Base-by-base conservation (phyloP, 2,113 vertebrate genomes). In the Varanus komodoensis region DNA sequence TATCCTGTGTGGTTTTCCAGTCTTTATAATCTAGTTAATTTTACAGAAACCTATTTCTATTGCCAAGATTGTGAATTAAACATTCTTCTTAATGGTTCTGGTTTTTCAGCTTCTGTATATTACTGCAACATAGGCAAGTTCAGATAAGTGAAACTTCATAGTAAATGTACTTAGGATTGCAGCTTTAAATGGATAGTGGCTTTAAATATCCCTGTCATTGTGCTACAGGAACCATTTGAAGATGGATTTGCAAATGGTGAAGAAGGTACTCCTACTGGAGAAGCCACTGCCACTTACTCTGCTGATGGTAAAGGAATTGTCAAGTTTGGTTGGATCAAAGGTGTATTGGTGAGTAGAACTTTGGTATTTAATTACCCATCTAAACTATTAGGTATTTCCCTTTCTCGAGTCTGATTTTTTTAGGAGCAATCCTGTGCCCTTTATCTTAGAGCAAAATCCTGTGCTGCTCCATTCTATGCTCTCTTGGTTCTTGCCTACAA, bases 281-380 rank as follows among this genome's bases (percentile, higher is more conserved):
- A 99, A 92, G 97, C 98, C 38, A 97, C 98, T 44, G 97, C 97
- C 12, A 97, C 98, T 23, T 99, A 99, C 0, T 92, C 97, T 11
- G 96, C 97, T 0, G 99, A 99, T 17, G 97, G 98, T 88, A 99
- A 99, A 98, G 99, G 99, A 0, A 98, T 98, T 38, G 98, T 99
- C 82, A 99, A 99, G 92, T 99, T 99, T 82, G 99, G 99, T 64
- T 99, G 99, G 99, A 98, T 99, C 82, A 99, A 99, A 95, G 99
- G 99, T 67, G 99, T 99, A 34, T 94, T 99, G 98, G 99, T 99
- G 95, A 98, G 98, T 96, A 89, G 5, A 74, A 88, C 2, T 21
- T 23, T 86, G 67, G 25, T 69, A 52, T 1, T 38, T 19, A n/a
- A 80, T 64, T 29, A 0, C 1, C 80, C 82, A 93, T 82, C 92